Base-by-base conservation (phyloP, 2,888 invertebrate species). In the Pachymerium ferrugineum region DNA sequence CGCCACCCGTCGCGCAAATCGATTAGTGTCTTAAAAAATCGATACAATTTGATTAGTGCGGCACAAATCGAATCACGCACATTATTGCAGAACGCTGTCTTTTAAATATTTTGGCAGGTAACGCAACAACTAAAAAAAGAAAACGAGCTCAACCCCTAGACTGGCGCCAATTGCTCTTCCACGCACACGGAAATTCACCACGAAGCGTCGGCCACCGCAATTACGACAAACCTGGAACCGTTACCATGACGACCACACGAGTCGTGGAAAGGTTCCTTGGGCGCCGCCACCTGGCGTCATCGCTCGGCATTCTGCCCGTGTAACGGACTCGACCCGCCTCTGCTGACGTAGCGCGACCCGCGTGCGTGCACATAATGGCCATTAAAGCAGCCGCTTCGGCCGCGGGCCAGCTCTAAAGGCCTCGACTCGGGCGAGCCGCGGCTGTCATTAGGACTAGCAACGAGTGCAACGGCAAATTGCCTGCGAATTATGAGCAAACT, bases 281-380 rank as follows among this genome's bases (percentile, higher is more conserved):
- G 62, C 62, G 62, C 62, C 28, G 62, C 62, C 62, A 62, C 62
- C 62, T 62, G 62, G 28, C 62, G 62, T 62, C 28, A 16, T 8
- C 14, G 62, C 62, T 62, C 62, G 22, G 62, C 62, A 62, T 62
- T 62, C 62, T 28, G 62, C 28, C 62, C 25, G 62, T 5, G 62
- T 62, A 62, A 62, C 25, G 62, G 22, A 22, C 62, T 10, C 62
- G 62, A 62, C 25, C 62, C 62, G 62, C 62, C 62, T 62, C 62
- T 62, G 62, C 62, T 62, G 62, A 62, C 62, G 25, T 62, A 10
- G 62, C 62, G 62, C 62, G 62, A 62, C 62, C 62, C 62, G 62
- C 62, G 62, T 62, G 62, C 62, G 62, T 62, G 62, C 62, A 62
- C 62, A 62, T 62, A 62, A 62, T 62, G 62, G 62, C 62, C 62